These are phyloP conservation scores for Venustaconcha ellipsiformis DNA, from an alignment of 1,140 invertebrate genomes.

Conservation along the genomic window DNA sequence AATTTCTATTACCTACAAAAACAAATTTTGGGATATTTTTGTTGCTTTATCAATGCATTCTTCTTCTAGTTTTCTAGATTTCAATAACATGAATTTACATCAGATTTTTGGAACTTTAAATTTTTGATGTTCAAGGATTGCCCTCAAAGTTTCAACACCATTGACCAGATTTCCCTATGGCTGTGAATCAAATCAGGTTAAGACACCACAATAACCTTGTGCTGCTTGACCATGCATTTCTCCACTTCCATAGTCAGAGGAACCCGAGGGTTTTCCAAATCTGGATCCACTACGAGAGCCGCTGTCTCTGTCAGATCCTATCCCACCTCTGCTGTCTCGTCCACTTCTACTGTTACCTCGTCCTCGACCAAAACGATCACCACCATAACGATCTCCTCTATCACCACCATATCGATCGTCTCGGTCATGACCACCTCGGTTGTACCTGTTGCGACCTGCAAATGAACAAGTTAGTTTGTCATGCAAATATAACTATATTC, in stretches of 20 bases:
- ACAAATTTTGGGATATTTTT: too few species aligned
- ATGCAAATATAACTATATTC: neutral
- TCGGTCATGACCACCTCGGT: slow-evolving; percentile 10
- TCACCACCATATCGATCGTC: slow-evolving; percentile 14
- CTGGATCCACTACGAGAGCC: slow-evolving; percentile 23
- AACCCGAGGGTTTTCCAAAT: slow-evolving; percentile 8
- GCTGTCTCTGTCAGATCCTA: slow-evolving; percentile 7
- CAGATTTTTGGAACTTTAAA: too few species aligned
- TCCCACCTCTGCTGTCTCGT: slow-evolving; percentile 3
- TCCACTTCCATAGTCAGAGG: neutral
- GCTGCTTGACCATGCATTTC: too few species aligned
- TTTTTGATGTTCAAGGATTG: too few species aligned
- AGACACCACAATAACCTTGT: too few species aligned
- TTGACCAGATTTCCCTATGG: too few species aligned
- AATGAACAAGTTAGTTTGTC: neutral
- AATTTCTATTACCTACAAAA: too few species aligned
- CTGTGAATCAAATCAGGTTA: too few species aligned
- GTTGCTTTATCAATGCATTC: too few species aligned
- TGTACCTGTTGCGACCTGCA: slow-evolving; percentile 24
- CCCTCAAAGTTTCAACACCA: too few species aligned
- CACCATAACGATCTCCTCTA: slow-evolving; percentile 28
- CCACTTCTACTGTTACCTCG: slow-evolving; percentile 23
- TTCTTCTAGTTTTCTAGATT: too few species aligned
- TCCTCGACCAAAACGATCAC: slow-evolving; percentile 21
- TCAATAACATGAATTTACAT: too few species aligned